Evolutionary conservation across 2,113 vertebrate species (phyloP).

Genomic region (Pluvianellus socialis): DNA sequence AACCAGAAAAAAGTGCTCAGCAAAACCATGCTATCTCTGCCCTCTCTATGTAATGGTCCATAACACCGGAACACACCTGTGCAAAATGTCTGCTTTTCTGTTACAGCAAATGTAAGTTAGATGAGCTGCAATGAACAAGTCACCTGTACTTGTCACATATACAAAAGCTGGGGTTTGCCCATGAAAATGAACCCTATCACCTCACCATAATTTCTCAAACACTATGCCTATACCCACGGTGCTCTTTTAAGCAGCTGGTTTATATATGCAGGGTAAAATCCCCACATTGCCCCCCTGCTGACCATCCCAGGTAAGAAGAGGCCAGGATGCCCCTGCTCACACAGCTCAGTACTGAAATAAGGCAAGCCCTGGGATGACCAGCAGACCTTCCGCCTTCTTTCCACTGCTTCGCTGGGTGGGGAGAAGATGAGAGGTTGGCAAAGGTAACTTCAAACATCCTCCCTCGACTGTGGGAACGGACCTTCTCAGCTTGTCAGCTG

Average conservation of each 20-base stretch:
- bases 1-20: background rate
- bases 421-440: background rate
- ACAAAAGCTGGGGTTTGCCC: background rate
- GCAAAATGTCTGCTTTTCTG: background rate
- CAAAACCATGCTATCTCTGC: background rate
- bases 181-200: fast-evolving
- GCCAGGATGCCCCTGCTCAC: background rate
- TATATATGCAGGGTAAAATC: background rate
- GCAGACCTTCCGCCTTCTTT: background rate
- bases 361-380: background rate
- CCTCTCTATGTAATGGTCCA: background rate
- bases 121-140: background rate
- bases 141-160: background rate
- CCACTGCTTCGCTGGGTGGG: fast-evolving
- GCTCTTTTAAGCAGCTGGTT: background rate
- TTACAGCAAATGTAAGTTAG: background rate
- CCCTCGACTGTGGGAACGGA: background rate
- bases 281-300: background rate
- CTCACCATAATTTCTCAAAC: background rate
- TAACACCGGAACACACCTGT: background rate
- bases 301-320: background rate
- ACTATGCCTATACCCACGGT: background rate
- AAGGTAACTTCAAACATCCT: background rate
- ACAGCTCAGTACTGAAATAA: background rate
- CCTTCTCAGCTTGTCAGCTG: background rate